A percentile compares a stretch with the other conserved stretches of the same genome.
phyloP scores from a whole-genome alignment of 37 sponge, comb jelly and placozoan genomes.

The Oopsacas minuta region DNA sequence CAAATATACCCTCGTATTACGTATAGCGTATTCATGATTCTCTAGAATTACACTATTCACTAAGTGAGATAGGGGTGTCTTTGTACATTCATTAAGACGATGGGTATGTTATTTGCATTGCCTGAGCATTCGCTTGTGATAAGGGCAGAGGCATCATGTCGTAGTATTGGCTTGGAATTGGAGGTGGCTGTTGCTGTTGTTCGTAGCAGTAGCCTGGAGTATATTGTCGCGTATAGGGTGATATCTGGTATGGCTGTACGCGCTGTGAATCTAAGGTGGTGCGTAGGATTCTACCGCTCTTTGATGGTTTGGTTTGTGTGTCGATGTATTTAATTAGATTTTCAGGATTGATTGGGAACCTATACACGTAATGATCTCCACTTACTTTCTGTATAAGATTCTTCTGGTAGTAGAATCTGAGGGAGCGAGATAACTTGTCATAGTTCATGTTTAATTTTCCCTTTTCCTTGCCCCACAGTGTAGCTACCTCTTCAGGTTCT shows the following conservation, averaged over 20 bases:
- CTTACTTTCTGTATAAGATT: constrained; percentile 50
- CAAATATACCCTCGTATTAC: background rate
- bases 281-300: constrained; percentile 18
- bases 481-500: constrained; percentile 63
- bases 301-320: constrained; percentile 32
- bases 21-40: background rate
- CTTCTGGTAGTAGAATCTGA: constrained; percentile 74
- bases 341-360: constrained; percentile 49
- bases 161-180: background rate
- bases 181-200: background rate
- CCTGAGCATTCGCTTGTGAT: background rate
- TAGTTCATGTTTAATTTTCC: constrained; percentile 67
- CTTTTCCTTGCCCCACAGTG: constrained; percentile 69
- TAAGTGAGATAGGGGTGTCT: background rate
- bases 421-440: constrained; percentile 77
- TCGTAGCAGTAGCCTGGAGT: background rate
- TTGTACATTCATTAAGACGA: background rate
- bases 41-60: constrained; percentile 11
- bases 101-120: constrained; percentile 6
- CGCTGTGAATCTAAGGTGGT: constrained; percentile 26
- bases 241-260: constrained; percentile 22
- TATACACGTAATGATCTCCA: constrained; percentile 60
- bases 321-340: constrained; percentile 46
- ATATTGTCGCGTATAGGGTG: background rate
- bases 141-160: constrained; percentile 13